Conservation (phyloP, 2,888 invertebrate species). For the Yponomeuta plumbellus region DNA sequence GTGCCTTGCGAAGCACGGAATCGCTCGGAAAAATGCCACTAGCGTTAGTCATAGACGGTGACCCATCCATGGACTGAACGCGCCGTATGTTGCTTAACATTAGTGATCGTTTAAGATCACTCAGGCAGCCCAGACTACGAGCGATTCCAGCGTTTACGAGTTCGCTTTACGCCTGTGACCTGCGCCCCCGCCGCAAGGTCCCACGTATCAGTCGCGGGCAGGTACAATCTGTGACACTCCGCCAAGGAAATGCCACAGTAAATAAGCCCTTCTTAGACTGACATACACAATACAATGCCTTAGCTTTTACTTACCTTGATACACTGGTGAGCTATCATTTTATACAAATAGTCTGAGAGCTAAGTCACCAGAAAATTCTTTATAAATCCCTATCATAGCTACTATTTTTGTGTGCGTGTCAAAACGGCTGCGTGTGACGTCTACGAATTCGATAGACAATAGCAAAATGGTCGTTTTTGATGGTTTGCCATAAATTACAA, state of each 20-base stretch:
- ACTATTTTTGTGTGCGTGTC: neutral
- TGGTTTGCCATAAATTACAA: neutral
- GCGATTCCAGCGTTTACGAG: no score
- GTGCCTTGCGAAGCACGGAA: no score
- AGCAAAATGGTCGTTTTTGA: neutral
- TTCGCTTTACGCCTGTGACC: neutral
- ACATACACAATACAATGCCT: neutral
- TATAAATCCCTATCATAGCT: neutral
- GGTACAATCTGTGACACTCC: constrained; percentile 42
- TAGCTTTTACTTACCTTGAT: no score
- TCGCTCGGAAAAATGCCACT: no score
- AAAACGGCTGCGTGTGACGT: neutral
- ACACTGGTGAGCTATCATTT: neutral
- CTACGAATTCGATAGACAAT: neutral
- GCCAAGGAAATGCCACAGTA: constrained; percentile 23
- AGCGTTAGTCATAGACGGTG: no score
- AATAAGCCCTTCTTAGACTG: constrained; percentile 7
- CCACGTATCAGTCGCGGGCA: constrained; percentile 27
- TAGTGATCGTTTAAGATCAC: no score
- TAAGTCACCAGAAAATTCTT: neutral
- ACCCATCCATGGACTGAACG: no score
- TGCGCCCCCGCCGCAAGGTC: neutral
- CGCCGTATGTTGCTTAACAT: no score
- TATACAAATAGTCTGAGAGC: neutral
- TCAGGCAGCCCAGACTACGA: no score